A percentile compares a stretch with the other conserved stretches of the same genome.
phyloP scores from a whole-genome alignment of 2,888 invertebrate genomes.

The Limnephilus rhombicus region DNA sequence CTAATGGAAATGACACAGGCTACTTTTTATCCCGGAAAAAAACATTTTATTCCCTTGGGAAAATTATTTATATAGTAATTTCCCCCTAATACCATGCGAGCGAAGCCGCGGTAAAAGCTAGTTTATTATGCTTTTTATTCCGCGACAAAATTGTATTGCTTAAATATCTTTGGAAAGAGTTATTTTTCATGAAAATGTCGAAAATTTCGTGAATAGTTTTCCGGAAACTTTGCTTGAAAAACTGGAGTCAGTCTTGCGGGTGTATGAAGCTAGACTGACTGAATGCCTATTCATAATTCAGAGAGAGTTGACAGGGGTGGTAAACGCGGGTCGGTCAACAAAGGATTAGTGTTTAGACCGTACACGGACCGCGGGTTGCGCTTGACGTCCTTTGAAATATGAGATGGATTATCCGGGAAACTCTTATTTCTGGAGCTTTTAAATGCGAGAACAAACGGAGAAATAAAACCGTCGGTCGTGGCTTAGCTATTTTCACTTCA shows the following conservation, averaged over 20 bases:
- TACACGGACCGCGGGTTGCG: constrained; percentile 40
- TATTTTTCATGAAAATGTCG: background rate
- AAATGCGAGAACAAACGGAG: background rate
- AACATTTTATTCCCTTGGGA: too few species aligned
- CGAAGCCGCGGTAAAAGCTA: too few species aligned
- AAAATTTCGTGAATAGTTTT: background rate
- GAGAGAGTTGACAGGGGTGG: constrained; percentile 44
- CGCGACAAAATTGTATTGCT: background rate
- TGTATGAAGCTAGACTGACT: constrained; percentile 35
- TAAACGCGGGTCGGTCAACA: constrained; percentile 35
- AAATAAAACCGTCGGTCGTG: background rate
- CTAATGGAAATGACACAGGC: too few species aligned
- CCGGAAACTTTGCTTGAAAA: background rate
- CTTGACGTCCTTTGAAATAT: constrained; percentile 38
- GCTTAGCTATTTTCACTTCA: background rate
- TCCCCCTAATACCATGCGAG: too few species aligned
- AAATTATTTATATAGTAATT: too few species aligned
- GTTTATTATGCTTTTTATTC: background rate
- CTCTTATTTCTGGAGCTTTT: background rate
- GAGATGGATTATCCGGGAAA: constrained; percentile 23
- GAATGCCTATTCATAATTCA: constrained; percentile 44
- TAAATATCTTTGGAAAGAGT: background rate
- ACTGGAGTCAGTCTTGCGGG: constrained; percentile 30
- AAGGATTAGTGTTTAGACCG: constrained; percentile 41
- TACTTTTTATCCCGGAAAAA: too few species aligned